Percentiles rank a stretch among this genome's conserved stretches.
These are phyloP conservation scores for Cnemophilus loriae DNA, from an alignment of 2,113 vertebrate genomes.

Conservation along the genomic window DNA sequence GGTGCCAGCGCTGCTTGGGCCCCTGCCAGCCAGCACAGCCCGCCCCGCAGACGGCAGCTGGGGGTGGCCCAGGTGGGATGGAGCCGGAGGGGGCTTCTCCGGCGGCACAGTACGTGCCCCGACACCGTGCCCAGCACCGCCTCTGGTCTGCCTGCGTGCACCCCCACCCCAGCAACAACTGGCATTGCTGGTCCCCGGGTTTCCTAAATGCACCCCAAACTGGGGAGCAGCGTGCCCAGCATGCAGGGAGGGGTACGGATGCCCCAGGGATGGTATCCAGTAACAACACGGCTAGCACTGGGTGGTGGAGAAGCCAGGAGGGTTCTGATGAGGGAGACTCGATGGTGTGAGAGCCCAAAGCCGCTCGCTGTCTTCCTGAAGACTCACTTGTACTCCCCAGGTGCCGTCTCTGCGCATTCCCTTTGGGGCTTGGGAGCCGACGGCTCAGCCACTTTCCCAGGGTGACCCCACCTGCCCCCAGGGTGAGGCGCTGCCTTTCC, in stretches of 20 bases:
- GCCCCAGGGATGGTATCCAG: neutral
- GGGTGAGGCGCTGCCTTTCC: neutral
- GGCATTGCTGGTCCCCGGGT: neutral
- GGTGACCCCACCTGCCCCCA: neutral
- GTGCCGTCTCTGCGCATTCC: neutral
- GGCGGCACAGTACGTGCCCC: rapidly evolving
- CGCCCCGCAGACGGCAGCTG: neutral
- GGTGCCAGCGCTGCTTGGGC: conserved; percentile 5
- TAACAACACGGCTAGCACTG: neutral
- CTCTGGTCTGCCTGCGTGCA: neutral
- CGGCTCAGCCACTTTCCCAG: neutral
- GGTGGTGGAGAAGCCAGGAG: neutral
- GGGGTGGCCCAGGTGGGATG: neutral
- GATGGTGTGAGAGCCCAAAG: rapidly evolving
- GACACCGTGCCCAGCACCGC: neutral
- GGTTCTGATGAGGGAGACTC: neutral
- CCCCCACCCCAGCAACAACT: neutral
- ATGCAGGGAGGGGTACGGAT: neutral
- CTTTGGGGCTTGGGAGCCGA: neutral
- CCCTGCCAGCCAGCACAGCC: neutral
- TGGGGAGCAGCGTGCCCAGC: rapidly evolving
- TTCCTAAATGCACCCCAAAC: neutral
- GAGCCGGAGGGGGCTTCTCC: neutral
- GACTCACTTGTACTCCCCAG: neutral
- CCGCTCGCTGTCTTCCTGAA: neutral